Base-by-base conservation (phyloP, 1,140 invertebrate species). In the Parapsyche elsis region DNA sequence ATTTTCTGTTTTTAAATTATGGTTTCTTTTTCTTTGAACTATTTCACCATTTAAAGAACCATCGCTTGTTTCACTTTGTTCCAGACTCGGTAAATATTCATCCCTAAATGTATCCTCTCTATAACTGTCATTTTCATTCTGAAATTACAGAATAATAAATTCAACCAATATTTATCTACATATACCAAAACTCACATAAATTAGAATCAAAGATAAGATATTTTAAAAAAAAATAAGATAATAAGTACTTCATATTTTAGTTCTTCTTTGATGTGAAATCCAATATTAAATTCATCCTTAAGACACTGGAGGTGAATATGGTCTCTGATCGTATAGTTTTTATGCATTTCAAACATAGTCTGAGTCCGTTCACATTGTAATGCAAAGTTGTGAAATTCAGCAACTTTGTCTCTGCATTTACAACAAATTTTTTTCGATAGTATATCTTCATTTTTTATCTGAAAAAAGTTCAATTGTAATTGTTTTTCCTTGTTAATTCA, bases 341-440 rank as follows among this genome's bases (percentile, higher is more conserved):
- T 80, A 67, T 78, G 44, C 0, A 12, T 10, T 38, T 67, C 9
- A 59, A 80, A 80, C 14, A 82, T 59, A 14, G 21, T 19, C 49
- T 82, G 81, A 53, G 44, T 49, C 64, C 64, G 21, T 67, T 74
- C 49, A 70, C 81, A 82, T 78, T 82, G 64, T 12, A 53, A 12
- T 9, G 78, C 74, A 44, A 82, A 82, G 7, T 16, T 30, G 53
- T 82, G 67, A 75, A 82, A 80, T 19, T 38, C 30, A 19, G 70
- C 73, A 10, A 82, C 14, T 78, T 80, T 82, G 30, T 80, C 78
- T 46, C 49, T 30, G 49, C 81, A 82, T 49, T 64, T 61, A 24
- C 70, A 49, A 46, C 81, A 82, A 7, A 82, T 53, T 64, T 61
- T 82, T 26, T 57, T 53, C 12, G 78, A 71, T n/a, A 80, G 30